These are phyloP conservation scores for Theristicus caerulescens DNA, from an alignment of 2,113 vertebrate species.

Conservation along the genomic window DNA sequence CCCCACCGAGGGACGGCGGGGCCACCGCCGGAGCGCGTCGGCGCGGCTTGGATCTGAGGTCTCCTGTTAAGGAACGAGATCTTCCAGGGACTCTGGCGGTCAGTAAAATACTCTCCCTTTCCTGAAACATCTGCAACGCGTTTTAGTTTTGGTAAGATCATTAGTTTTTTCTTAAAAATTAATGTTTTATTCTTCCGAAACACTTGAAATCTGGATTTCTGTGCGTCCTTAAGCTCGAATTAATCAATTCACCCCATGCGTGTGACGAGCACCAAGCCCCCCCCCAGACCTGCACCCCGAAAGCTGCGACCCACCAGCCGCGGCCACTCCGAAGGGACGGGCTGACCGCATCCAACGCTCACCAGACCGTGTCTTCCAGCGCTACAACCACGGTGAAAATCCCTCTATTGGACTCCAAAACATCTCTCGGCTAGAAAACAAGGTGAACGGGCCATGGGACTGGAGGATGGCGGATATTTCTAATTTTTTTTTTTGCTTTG, in stretches of 20 bases:
- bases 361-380: rapidly evolving
- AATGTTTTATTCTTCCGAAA: not conserved
- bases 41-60: not conserved
- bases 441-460: not conserved
- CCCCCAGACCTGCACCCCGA: not conserved
- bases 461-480: not conserved
- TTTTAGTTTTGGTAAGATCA: not conserved
- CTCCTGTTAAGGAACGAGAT: not conserved
- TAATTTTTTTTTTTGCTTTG: not conserved
- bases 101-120: not conserved
- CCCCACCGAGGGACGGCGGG: not conserved
- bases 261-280: not conserved
- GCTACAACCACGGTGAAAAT: rapidly evolving
- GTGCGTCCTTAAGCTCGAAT: rapidly evolving
- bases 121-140: not conserved
- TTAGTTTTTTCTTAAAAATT: not conserved
- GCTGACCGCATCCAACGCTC: not conserved
- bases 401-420: not conserved
- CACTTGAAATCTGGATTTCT: not conserved
- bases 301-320: not conserved
- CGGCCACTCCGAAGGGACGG: too few species aligned
- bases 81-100: not conserved
- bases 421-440: not conserved
- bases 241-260: too few species aligned
- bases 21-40: rapidly evolving